Conservation (phyloP, 1,140 invertebrate genomes). For the Tetranychus cinnabarinus region DNA sequence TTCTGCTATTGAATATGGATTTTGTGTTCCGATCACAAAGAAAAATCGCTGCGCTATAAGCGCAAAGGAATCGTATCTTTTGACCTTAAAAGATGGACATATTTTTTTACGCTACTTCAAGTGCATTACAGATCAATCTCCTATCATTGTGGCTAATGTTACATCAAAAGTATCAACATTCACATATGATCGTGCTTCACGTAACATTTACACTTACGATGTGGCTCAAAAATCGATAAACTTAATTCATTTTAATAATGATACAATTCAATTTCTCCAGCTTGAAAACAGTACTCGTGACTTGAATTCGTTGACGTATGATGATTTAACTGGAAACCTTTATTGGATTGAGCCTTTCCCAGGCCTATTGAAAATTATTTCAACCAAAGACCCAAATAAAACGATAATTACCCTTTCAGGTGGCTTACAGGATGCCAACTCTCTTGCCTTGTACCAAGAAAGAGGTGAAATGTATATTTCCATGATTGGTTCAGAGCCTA, state of each 20-base stretch:
- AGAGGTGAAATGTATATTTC: background rate
- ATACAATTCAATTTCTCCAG: background rate
- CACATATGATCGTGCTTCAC: background rate
- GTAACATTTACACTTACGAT: background rate
- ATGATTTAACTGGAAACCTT: background rate
- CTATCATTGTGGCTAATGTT: background rate
- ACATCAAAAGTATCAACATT: background rate
- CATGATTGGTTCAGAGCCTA: background rate
- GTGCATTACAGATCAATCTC: background rate
- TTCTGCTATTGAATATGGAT: slow-evolving; percentile 19
- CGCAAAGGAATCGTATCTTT: background rate
- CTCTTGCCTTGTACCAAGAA: background rate
- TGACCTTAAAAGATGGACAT: background rate
- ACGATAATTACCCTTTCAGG: background rate
- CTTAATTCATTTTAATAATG: background rate
- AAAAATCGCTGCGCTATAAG: background rate
- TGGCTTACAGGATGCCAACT: background rate
- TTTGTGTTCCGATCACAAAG: background rate
- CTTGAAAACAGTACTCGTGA: background rate
- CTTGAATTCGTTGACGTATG: background rate
- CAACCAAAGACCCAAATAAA: background rate
- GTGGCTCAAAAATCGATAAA: background rate
- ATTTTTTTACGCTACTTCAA: background rate
- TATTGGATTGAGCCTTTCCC: background rate
- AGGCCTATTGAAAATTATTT: background rate